A percentile compares a stretch with the other conserved stretches of the same genome.
Evolutionary conservation across 1,140 invertebrate genomes (phyloP).

Genomic region (Drosophila chauvacae): DNA sequence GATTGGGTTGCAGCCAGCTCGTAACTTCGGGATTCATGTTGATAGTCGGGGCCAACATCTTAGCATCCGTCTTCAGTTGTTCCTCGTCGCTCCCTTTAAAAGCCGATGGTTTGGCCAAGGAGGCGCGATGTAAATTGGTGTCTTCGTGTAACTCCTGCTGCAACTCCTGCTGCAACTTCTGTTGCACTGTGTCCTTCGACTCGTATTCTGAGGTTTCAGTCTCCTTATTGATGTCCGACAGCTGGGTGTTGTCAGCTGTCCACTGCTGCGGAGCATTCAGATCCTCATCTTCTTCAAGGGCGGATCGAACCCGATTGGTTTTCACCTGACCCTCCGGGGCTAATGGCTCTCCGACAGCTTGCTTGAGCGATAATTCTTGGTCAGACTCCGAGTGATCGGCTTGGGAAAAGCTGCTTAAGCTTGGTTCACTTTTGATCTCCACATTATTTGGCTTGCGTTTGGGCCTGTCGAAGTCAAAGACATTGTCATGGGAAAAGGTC

Average conservation of each 20-base stretch:
- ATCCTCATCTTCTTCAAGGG: not conserved
- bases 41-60: not conserved
- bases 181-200: not conserved
- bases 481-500: not conserved
- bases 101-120: not conserved
- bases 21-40: constrained; percentile 22
- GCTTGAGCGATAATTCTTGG: too few species aligned
- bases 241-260: not conserved
- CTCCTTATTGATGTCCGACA: not conserved
- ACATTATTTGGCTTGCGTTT: constrained; percentile 13
- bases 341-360: not conserved
- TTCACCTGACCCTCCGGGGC: not conserved
- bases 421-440: constrained; percentile 39
- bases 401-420: not conserved
- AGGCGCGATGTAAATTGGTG: not conserved
- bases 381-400: too few species aligned
- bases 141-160: not conserved
- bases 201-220: not conserved
- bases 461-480: constrained; percentile 34
- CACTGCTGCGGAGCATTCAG: not conserved
- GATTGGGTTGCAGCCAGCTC: constrained; percentile 24
- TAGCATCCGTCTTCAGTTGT: not conserved
- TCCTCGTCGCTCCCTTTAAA: not conserved
- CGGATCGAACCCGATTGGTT: not conserved
- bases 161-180: not conserved